phyloP scores from a whole-genome alignment of 2,797 vertebrate species.

The Rhinatrema bivittatum region DNA sequence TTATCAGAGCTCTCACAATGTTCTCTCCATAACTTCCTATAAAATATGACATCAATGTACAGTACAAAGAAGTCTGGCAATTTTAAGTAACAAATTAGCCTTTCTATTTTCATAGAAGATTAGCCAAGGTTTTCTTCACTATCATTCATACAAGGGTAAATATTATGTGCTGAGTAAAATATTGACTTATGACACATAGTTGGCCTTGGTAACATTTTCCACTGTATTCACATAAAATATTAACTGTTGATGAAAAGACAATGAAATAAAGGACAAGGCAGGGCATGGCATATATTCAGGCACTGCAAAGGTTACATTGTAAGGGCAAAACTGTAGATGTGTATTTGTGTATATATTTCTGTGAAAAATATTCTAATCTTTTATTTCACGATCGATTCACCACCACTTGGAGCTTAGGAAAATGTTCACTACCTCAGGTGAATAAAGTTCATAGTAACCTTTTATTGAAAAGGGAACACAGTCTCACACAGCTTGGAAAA shows the following conservation, averaged over 20 bases:
- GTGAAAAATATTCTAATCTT: slow-evolving; percentile 27
- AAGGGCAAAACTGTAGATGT: slow-evolving; percentile 7
- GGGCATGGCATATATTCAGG: slow-evolving; percentile 8
- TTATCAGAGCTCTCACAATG: slow-evolving; percentile 39
- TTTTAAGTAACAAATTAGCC: not conserved
- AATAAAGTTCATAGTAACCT: too few species aligned
- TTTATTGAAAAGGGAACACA: too few species aligned
- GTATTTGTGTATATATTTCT: slow-evolving; percentile 15
- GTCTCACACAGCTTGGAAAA: too few species aligned
- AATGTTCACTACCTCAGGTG: too few species aligned
- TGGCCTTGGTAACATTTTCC: slow-evolving; percentile 23
- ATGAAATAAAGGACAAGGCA: slow-evolving; percentile 6
- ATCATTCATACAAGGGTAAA: slow-evolving; percentile 17
- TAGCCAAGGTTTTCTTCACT: slow-evolving; percentile 16
- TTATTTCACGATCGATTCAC: slow-evolving; percentile 38
- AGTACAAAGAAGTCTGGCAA: slow-evolving; percentile 34
- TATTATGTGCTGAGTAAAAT: slow-evolving; percentile 33
- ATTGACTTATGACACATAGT: slow-evolving; percentile 18
- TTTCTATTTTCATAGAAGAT: slow-evolving; percentile 27
- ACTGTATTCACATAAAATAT: slow-evolving; percentile 28
- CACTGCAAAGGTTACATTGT: slow-evolving; percentile 22
- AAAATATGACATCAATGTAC: slow-evolving; percentile 21
- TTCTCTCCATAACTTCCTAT: slow-evolving; percentile 21
- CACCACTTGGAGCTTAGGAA: too few species aligned
- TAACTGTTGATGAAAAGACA: slow-evolving; percentile 33